Conservation (phyloP, 2,797 vertebrate species). For the Yasuhikotakia modesta region DNA sequence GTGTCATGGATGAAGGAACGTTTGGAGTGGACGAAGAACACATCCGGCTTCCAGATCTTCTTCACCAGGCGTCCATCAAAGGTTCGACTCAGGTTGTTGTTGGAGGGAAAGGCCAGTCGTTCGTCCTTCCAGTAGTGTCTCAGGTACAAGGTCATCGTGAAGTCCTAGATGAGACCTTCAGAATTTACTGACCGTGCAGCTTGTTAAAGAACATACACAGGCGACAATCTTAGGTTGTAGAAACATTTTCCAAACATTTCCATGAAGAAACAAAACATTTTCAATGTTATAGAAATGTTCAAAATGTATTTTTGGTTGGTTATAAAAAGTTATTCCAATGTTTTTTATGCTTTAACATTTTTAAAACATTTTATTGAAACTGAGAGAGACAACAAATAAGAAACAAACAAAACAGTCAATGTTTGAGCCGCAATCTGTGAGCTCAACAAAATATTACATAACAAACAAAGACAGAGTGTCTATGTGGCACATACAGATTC, state of each 20-base stretch:
- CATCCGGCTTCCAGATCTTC: conserved; percentile 91
- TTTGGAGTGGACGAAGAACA: conserved; percentile 92
- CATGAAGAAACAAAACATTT: no score
- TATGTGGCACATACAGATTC: conserved; percentile 76
- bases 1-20: conserved; percentile 91
- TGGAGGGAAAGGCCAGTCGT: conserved; percentile 85
- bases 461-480: conserved; percentile 8
- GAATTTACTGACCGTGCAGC: conserved; percentile 7
- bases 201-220: not conserved
- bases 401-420: not conserved
- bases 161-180: conserved; percentile 75
- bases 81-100: conserved; percentile 86
- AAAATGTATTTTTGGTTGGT: no score
- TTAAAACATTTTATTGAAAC: no score
- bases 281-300: no score
- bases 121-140: conserved; percentile 94
- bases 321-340: no score
- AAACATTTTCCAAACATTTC: no score
- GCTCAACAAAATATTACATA: conserved; percentile 12
- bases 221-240: no score
- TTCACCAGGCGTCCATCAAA: conserved; percentile 87
- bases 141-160: conserved; percentile 92
- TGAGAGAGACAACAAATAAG: no score
- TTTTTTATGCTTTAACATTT: no score
- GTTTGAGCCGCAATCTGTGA: no score